phyloP scores from a whole-genome alignment of 2,113 vertebrate species.

The Rhea pennata region DNA sequence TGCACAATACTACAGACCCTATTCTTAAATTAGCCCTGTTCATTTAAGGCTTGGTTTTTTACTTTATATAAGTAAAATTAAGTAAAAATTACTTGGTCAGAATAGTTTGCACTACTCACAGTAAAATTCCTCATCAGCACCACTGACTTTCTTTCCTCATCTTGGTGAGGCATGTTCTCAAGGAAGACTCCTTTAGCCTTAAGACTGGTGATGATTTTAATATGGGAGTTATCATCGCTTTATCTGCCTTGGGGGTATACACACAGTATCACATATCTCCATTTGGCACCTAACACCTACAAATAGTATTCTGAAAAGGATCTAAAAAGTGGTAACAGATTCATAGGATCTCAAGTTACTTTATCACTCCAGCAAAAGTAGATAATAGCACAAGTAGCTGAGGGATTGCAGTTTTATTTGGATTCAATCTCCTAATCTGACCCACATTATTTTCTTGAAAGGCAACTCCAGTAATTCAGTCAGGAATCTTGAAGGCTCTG shows the following conservation, averaged over 20 bases:
- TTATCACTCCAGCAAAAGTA: not conserved
- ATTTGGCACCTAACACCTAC: not conserved
- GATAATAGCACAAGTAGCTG: slow-evolving; percentile 3
- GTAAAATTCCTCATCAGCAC: not conserved
- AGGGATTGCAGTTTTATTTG: not conserved
- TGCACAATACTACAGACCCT: not conserved
- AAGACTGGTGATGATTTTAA: not conserved
- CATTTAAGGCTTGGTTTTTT: not conserved
- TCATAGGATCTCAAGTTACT: not conserved
- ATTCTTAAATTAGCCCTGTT: not conserved
- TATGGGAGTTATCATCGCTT: not conserved
- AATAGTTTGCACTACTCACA: rapidly evolving
- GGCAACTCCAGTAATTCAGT: not conserved
- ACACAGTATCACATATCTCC: not conserved
- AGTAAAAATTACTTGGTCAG: not conserved
- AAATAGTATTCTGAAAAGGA: not conserved
- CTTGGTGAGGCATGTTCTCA: not conserved
- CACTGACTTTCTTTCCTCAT: not conserved
- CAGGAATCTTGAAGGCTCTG: slow-evolving; percentile 27
- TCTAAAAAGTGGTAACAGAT: not conserved
- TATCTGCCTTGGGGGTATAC: not conserved
- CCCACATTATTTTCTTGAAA: slow-evolving; percentile 49
- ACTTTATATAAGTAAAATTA: not conserved
- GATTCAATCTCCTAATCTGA: slow-evolving; percentile 36
- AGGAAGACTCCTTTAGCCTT: not conserved